Percentiles rank a stretch among this genome's conserved stretches.
phyloP scores from a whole-genome alignment of 2,797 vertebrate genomes.

The Sciurus carolinensis region DNA sequence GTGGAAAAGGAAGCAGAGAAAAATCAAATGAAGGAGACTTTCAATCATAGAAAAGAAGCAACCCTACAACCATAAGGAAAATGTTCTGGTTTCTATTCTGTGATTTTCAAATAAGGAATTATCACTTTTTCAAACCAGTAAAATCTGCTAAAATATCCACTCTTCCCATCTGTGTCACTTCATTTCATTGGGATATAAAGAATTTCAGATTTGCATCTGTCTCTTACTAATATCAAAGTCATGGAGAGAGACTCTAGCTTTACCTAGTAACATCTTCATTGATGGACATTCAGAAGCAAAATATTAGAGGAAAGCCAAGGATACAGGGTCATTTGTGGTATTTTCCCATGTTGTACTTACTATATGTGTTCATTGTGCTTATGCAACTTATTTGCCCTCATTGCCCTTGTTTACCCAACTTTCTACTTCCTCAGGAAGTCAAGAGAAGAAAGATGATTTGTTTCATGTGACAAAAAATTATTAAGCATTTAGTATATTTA shows the following conservation, averaged over 20 bases:
- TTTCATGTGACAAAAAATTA: neutral
- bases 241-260: neutral
- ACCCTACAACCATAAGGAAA: neutral
- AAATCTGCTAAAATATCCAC: neutral
- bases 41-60: neutral
- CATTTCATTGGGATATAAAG: neutral
- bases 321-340: neutral
- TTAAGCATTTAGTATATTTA: neutral
- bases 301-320: neutral
- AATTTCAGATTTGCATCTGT: conserved; percentile 22
- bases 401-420: neutral
- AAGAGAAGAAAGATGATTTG: neutral
- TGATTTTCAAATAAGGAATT: conserved; percentile 28
- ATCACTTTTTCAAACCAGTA: neutral
- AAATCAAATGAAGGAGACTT: neutral
- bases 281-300: neutral
- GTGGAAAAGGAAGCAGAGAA: neutral
- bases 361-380: neutral
- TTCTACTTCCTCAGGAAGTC: neutral
- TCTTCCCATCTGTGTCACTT: neutral
- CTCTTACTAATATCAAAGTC: conserved; percentile 1
- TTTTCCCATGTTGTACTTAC: neutral
- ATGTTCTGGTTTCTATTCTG: neutral
- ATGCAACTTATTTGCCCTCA: neutral
- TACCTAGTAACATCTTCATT: neutral